Evolutionary conservation across 2,888 invertebrate genomes (phyloP).

Genomic region (Drosophila pegasa): DNA sequence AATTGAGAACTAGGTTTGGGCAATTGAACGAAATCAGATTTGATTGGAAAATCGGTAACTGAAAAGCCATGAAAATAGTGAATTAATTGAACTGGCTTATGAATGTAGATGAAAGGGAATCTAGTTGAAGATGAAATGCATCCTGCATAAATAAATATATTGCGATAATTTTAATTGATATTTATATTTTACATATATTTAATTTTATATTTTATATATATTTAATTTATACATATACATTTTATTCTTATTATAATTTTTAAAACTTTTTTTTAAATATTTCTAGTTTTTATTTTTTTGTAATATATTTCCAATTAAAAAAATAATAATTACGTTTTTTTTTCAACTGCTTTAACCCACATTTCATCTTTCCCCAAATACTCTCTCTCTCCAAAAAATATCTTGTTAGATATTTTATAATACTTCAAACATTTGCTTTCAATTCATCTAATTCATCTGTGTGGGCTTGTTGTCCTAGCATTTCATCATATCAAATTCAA

Average conservation of each 20-base stretch:
- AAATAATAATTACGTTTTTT: no score
- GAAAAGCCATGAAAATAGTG: neutral
- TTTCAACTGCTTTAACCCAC: neutral
- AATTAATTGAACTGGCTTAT: neutral
- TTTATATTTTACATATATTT: no score
- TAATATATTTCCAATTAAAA: no score
- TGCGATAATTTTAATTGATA: no score
- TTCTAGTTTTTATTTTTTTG: no score
- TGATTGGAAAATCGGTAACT: neutral
- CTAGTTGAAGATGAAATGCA: neutral
- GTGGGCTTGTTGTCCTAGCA: constrained; percentile 4
- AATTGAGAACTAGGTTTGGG: neutral
- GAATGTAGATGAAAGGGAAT: neutral
- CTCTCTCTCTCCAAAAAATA: no score
- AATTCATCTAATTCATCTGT: constrained; percentile 1
- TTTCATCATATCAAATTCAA: constrained; percentile 27
- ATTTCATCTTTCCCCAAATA: neutral
- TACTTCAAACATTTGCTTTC: neutral
- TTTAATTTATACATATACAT: no score
- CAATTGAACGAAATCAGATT: neutral
- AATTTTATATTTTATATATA: no score
- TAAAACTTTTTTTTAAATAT: no score
- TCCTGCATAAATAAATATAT: no score
- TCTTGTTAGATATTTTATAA: neutral
- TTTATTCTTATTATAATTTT: no score